These are phyloP conservation scores for Lithobates pipiens DNA, from an alignment of 2,797 vertebrate species.

Conservation along the genomic window DNA sequence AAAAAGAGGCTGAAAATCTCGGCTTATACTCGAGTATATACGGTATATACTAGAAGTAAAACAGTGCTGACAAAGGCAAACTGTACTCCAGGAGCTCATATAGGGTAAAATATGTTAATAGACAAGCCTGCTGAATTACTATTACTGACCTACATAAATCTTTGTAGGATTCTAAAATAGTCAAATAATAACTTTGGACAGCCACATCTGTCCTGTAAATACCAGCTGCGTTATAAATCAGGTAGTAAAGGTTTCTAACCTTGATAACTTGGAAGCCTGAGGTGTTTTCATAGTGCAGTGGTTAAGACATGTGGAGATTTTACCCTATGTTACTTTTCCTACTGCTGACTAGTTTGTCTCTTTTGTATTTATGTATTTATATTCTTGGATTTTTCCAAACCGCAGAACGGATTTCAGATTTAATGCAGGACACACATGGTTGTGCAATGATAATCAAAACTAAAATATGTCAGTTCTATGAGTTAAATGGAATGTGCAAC, in stretches of 20 bases:
- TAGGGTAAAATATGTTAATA: too few relatives aligned
- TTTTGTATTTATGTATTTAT: background rate
- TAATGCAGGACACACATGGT: background rate
- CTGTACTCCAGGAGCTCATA: too few relatives aligned
- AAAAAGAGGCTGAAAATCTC: too few relatives aligned
- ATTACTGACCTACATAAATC: too few relatives aligned
- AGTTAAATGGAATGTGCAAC: constrained; percentile 21
- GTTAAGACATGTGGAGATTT: background rate
- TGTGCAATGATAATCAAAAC: constrained; percentile 17
- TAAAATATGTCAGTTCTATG: constrained; percentile 4
- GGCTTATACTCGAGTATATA: too few relatives aligned
- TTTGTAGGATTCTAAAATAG: too few relatives aligned
- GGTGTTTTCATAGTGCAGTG: background rate
- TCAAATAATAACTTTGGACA: too few relatives aligned
- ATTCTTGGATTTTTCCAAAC: background rate
- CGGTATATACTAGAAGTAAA: too few relatives aligned
- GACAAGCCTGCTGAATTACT: too few relatives aligned
- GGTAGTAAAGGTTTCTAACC: too few relatives aligned
- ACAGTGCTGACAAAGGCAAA: too few relatives aligned
- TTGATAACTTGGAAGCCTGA: background rate
- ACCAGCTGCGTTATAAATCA: background rate
- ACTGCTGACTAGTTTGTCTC: background rate
- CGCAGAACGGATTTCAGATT: background rate
- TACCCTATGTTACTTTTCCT: background rate
- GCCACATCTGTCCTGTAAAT: background rate